These are phyloP conservation scores for Etheostoma perlongum DNA, from an alignment of 2,797 vertebrate species.

Conservation along the genomic window DNA sequence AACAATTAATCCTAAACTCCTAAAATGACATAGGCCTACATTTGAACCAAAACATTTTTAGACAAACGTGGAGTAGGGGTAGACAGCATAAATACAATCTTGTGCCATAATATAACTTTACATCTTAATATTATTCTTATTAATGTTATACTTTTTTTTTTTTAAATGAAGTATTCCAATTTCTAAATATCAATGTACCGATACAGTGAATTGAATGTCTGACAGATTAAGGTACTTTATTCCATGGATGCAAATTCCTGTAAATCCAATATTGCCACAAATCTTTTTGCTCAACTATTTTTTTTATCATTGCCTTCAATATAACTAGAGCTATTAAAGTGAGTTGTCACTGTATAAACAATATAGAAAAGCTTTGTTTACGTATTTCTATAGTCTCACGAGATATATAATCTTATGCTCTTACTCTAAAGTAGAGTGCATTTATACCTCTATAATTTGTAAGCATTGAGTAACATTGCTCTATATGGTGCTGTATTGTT, in stretches of 20 bases:
- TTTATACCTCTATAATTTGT: neutral
- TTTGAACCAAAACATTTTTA: neutral
- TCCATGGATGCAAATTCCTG: neutral
- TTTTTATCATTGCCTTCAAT: neutral
- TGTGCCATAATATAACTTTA: neutral
- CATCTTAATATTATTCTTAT: neutral
- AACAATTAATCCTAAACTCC: neutral
- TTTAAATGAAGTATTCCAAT: neutral
- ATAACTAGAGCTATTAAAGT: neutral
- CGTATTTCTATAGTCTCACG: neutral
- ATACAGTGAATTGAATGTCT: neutral
- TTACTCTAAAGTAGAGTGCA: too few relatives aligned
- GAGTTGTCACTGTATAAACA: neutral
- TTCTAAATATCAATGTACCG: neutral
- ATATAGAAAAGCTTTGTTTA: neutral
- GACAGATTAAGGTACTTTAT: neutral
- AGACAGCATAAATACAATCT: neutral
- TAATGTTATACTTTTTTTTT: neutral
- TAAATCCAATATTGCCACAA: neutral
- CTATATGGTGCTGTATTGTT: slow-evolving; percentile 37
- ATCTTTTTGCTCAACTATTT: too few relatives aligned
- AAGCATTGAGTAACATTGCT: slow-evolving; percentile 21
- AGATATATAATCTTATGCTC: neutral
- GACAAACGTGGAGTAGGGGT: neutral
- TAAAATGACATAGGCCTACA: too few relatives aligned